phyloP scores from a whole-genome alignment of 1,140 invertebrate genomes.

The Mya arenaria region DNA sequence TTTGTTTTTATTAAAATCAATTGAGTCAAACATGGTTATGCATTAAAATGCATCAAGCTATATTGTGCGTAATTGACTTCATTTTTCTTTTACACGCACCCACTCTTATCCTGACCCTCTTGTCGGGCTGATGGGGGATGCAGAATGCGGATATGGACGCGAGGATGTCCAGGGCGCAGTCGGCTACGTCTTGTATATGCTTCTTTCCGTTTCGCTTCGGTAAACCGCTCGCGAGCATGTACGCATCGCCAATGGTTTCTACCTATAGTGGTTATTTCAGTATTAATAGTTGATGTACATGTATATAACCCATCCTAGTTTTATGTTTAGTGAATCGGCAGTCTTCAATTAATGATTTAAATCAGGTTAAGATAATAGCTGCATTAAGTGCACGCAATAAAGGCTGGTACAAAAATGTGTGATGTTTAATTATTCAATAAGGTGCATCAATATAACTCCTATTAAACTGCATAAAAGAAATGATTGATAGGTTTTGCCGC shows the following conservation, averaged over 20 bases:
- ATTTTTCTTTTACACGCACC: no score
- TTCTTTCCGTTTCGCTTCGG: slow-evolving; percentile 79
- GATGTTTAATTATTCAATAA: no score
- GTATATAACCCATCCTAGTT: neutral
- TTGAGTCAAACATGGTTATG: no score
- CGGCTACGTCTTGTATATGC: slow-evolving; percentile 91
- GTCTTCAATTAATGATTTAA: neutral
- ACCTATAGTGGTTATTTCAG: slow-evolving; percentile 82
- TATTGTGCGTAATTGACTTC: no score
- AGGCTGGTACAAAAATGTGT: no score
- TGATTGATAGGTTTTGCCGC: neutral
- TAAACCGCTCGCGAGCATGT: slow-evolving; percentile 78
- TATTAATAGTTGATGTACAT: neutral
- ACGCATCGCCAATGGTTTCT: slow-evolving; percentile 80
- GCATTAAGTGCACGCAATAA: no score
- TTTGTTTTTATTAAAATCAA: no score
- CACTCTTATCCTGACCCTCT: slow-evolving; percentile 92
- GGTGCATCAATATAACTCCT: no score
- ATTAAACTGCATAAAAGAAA: no score
- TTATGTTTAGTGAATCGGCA: neutral
- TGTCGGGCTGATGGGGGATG: slow-evolving; percentile 91
- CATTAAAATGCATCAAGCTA: no score
- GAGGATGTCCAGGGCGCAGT: slow-evolving; percentile 93
- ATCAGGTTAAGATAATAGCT: no score
- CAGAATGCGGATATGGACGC: slow-evolving; percentile 92